Evolutionary conservation across 2,113 vertebrate species (phyloP).

Genomic region (Danionella cerebrum): DNA sequence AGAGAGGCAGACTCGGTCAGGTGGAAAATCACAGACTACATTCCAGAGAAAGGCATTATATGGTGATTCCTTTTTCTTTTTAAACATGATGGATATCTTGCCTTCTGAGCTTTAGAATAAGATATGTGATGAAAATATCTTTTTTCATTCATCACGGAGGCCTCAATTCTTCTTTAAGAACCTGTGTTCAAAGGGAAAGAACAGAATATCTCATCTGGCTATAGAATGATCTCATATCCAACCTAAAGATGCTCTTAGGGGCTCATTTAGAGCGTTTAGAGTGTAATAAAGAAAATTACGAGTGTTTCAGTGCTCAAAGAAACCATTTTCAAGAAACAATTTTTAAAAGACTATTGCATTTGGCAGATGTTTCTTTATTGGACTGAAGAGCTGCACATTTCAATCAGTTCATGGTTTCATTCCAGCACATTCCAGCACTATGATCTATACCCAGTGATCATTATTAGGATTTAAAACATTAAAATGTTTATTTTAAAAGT

Average conservation of each 20-base stretch:
- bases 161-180: neutral
- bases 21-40: constrained; percentile 26
- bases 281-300: too few species aligned
- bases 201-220: neutral
- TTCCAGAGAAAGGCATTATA: constrained; percentile 11
- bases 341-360: too few species aligned
- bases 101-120: neutral
- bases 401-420: too few species aligned
- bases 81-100: constrained; percentile 25
- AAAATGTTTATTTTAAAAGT: too few species aligned
- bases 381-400: too few species aligned
- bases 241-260: neutral
- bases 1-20: neutral
- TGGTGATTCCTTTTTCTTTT: constrained; percentile 11
- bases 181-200: neutral
- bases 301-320: too few species aligned
- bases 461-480: too few species aligned
- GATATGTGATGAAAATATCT: neutral
- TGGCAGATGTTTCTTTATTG: too few species aligned
- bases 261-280: too few species aligned
- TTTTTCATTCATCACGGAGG: neutral
- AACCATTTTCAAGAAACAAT: too few species aligned
- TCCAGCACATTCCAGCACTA: too few species aligned
- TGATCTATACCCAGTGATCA: too few species aligned
- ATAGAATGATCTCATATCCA: neutral